A percentile compares a stretch with the other conserved stretches of the same genome.
These are phyloP conservation scores for Drosophila aldrichi DNA, from an alignment of 2,888 invertebrate genomes.

Conservation along the genomic window DNA sequence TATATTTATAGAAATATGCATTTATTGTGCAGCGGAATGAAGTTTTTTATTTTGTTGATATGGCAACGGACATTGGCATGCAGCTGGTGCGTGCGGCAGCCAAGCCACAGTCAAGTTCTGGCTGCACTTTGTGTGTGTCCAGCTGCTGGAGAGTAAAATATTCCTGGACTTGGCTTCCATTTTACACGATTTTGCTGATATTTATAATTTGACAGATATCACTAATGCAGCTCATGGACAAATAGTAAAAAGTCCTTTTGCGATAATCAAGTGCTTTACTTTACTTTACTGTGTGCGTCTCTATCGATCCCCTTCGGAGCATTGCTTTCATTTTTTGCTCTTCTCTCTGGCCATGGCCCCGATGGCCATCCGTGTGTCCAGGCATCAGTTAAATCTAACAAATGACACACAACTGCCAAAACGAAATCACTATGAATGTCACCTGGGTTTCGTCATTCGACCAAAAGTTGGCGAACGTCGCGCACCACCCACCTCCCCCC, in stretches of 20 bases:
- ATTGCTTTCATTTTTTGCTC: not conserved
- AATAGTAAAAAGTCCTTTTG: constrained; percentile 14
- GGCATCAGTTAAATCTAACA: constrained; percentile 72
- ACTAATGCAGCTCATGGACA: constrained; percentile 9
- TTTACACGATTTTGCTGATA: constrained; percentile 1
- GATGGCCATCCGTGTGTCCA: constrained; percentile 32
- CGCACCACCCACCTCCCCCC: not conserved
- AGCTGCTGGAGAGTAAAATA: not conserved
- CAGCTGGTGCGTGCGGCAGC: constrained; percentile 62
- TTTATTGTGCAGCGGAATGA: constrained; percentile 30
- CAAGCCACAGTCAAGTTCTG: constrained; percentile 35
- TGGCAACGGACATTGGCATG: constrained; percentile 55
- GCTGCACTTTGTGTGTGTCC: constrained; percentile 14
- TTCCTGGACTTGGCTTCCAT: constrained; percentile 4
- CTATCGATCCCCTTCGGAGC: constrained; percentile 19
- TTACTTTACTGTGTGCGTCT: constrained; percentile 54
- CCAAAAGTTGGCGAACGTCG: constrained; percentile 53
- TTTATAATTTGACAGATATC: constrained; percentile 56
- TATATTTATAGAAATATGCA: constrained; percentile 6
- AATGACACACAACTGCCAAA: constrained; percentile 83
- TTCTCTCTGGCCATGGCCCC: constrained; percentile 22
- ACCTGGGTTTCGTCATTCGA: constrained; percentile 75
- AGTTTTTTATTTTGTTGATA: constrained; percentile 49
- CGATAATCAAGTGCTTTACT: constrained; percentile 69
- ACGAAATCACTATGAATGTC: constrained; percentile 82